Conservation (phyloP, 2,797 vertebrate species). For the Thamnophis elegans region DNA sequence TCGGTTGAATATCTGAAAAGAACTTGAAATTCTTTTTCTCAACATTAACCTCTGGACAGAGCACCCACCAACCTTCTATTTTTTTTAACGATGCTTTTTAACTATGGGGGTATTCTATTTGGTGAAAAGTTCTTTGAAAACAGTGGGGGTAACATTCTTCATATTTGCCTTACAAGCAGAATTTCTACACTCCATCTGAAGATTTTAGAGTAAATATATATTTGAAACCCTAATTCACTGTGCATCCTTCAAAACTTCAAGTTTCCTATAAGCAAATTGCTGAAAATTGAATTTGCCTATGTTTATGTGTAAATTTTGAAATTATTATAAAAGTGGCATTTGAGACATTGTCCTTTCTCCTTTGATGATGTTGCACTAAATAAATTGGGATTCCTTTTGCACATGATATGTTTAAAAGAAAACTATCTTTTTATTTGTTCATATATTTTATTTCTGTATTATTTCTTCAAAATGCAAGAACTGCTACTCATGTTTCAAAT, state of each 20-base stretch:
- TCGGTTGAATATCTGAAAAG: constrained; percentile 61
- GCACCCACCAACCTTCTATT: constrained; percentile 57
- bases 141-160: constrained; percentile 53
- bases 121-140: constrained; percentile 56
- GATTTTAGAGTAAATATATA: constrained; percentile 52
- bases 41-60: constrained; percentile 57
- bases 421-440: background rate
- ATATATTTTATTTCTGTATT: background rate
- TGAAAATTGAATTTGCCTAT: constrained; percentile 59
- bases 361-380: constrained; percentile 24
- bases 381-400: constrained; percentile 49
- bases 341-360: constrained; percentile 62
- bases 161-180: constrained; percentile 71
- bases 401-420: constrained; percentile 2
- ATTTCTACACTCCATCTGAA: constrained; percentile 66
- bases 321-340: constrained; percentile 73
- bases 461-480: background rate
- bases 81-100: constrained; percentile 55
- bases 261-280: constrained; percentile 59
- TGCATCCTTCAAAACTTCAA: constrained; percentile 52
- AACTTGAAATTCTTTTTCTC: constrained; percentile 62
- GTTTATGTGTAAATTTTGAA: constrained; percentile 64
- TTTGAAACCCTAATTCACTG: constrained; percentile 63
- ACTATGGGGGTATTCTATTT: constrained; percentile 34
- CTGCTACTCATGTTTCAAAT: background rate